Base-by-base conservation (phyloP, 2,888 invertebrate species). In the Amblyjoppa fuscipennis region DNA sequence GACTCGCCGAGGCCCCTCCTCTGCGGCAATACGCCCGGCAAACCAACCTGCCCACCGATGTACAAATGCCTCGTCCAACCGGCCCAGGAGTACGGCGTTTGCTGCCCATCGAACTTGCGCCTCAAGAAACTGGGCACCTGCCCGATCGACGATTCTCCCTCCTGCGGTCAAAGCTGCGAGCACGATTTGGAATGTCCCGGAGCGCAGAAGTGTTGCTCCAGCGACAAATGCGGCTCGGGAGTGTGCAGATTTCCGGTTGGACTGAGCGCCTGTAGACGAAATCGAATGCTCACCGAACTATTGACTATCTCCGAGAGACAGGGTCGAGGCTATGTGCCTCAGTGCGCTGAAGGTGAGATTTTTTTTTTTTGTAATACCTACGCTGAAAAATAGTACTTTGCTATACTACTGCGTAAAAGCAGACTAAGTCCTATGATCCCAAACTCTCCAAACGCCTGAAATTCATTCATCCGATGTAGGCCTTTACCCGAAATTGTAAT, bases 1-100 rank as follows among this genome's bases (percentile, higher is more conserved):
- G 97, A 97, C 89, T 97, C 97, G 2, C 96, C 96, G 49, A 95
- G 97, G 69, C 98, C 98, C 0, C 98, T 98, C 94, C 95, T 98
- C 41, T 98, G 98, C 92, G 98, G 98, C 16, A 96, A 96, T 31
- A 97, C 97, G 59, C 96, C 97, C 5, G 97, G 97, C 49, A 97
- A 98, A 94, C 98, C 98, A 0, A 96, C 96, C 88, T 98, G 98
- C 91, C 98, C 98, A 0, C 97, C 97, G 0, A 95, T 97, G 85
- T 98, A 98, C 93, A 96, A 96, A 91, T 98, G 98, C 92, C 95
- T 97, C 83, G 97, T 98, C 9, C 97, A 98, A 91, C 95, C 95
- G 94, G 97, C 97, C 88, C 97, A 97, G 91, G 98, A 98, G 92
- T 98, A 98, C 91, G 98, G 98, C 0, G 98, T 98, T 16, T 98